These are phyloP conservation scores for Cephus rjabovi DNA, from an alignment of 2,888 invertebrate species.

Conservation along the genomic window DNA sequence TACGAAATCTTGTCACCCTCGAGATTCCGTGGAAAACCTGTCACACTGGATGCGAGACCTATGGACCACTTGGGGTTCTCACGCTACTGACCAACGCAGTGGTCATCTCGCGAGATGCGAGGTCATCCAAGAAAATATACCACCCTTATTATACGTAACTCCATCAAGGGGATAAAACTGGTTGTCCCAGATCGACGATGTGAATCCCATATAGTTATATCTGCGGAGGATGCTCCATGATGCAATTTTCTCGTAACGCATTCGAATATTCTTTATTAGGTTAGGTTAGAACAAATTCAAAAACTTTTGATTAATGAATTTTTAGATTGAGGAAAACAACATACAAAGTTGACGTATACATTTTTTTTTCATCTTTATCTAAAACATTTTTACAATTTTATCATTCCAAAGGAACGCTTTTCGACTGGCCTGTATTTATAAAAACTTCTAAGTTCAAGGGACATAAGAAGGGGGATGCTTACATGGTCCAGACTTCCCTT, in stretches of 20 bases:
- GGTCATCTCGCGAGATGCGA: conserved; percentile 52
- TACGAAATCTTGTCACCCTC: neutral
- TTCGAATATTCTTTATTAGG: neutral
- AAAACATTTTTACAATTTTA: neutral
- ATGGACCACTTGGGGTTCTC: conserved; percentile 58
- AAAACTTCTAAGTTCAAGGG: neutral
- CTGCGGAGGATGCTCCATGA: neutral
- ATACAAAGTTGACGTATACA: neutral
- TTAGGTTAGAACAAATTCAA: neutral
- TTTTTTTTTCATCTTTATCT: neutral
- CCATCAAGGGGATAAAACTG: conserved; percentile 36
- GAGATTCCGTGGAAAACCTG: conserved; percentile 39
- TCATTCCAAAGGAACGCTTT: neutral
- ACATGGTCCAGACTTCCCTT: neutral
- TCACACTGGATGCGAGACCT: conserved; percentile 29
- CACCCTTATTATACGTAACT: neutral
- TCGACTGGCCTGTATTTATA: neutral
- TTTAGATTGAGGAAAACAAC: neutral
- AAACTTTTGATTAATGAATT: neutral
- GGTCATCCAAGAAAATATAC: conserved; percentile 25
- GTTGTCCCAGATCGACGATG: conserved; percentile 21
- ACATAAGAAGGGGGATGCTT: neutral
- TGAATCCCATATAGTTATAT: neutral
- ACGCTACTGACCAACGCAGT: conserved; percentile 52
- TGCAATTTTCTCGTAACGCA: neutral